Conservation (phyloP, 1,140 invertebrate genomes). For the Stegodyphus dumicola region DNA sequence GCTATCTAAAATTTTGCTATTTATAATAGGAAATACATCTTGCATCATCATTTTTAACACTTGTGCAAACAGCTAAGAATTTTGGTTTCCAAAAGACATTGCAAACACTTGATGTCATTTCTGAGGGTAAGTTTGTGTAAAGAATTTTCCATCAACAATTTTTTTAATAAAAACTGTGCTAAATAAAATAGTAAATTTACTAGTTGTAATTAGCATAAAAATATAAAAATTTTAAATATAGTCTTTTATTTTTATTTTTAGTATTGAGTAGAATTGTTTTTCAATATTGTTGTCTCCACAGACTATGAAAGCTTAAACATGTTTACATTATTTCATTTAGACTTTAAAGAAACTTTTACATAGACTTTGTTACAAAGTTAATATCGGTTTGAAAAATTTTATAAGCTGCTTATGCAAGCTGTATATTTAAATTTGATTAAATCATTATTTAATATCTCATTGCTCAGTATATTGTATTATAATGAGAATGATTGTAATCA, state of each 20-base stretch:
- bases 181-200: too few relatives aligned
- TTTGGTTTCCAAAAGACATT: background rate
- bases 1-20: background rate
- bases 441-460: too few relatives aligned
- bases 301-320: background rate
- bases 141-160: background rate
- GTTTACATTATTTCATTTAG: background rate
- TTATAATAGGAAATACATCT: conserved; percentile 31
- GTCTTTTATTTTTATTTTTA: background rate
- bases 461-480: too few relatives aligned
- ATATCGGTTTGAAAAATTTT: too few relatives aligned
- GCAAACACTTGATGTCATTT: conserved; percentile 25
- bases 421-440: too few relatives aligned
- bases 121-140: conserved; percentile 14
- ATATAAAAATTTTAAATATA: background rate
- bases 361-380: too few relatives aligned
- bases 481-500: too few relatives aligned
- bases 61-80: conserved; percentile 6
- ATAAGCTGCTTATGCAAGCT: too few relatives aligned
- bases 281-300: background rate
- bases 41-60: conserved; percentile 6
- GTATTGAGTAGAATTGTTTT: background rate
- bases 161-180: background rate
- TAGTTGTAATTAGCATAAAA: background rate
- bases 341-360: too few relatives aligned